A percentile compares a stretch with the other conserved stretches of the same genome.
Evolutionary conservation across 2,888 invertebrate species (phyloP).

Genomic region (Hyles lineata): DNA sequence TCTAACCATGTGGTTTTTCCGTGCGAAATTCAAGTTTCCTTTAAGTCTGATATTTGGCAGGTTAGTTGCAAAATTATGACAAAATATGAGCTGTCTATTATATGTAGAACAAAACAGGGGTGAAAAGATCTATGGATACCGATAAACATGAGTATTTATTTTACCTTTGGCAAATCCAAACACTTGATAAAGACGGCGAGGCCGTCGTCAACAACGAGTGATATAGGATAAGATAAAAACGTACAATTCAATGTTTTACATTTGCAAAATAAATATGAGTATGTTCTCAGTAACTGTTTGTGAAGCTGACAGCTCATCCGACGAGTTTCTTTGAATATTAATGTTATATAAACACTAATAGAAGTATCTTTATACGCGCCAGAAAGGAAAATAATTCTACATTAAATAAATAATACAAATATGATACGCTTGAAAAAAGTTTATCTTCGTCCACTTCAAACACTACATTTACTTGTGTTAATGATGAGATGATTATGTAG

Average conservation of each 20-base stretch:
- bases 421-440: background rate
- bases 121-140: too few species aligned
- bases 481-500: too few species aligned
- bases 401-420: background rate
- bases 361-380: background rate
- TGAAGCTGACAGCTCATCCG: background rate
- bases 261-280: background rate
- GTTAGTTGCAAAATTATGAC: too few species aligned
- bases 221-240: background rate
- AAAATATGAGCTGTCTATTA: too few species aligned
- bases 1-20: too few species aligned
- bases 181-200: background rate
- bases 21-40: too few species aligned
- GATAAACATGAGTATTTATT: too few species aligned
- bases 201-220: background rate
- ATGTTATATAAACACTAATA: constrained; percentile 6
- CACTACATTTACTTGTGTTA: background rate
- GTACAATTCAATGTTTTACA: background rate
- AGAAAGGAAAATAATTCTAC: background rate
- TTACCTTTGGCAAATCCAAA: too few species aligned
- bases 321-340: background rate
- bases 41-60: too few species aligned
- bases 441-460: background rate
- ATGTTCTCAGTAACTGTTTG: background rate
- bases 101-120: too few species aligned